Evolutionary conservation across 2,113 vertebrate species (phyloP).

Genomic region (Brachyistius frenatus): DNA sequence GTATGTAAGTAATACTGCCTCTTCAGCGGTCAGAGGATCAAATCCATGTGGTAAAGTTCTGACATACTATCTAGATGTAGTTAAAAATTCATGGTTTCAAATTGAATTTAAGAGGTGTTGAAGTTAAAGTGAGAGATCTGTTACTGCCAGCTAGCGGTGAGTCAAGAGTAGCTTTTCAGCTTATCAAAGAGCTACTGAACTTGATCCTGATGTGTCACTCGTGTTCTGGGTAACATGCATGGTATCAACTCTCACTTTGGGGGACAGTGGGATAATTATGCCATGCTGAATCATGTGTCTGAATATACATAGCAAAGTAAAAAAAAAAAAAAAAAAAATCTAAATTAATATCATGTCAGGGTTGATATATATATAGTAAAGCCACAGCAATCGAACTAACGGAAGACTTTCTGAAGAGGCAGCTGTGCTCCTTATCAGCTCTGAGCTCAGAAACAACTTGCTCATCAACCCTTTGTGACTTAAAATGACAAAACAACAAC

Average conservation of each 20-base stretch:
- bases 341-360: background rate
- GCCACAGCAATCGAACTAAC: background rate
- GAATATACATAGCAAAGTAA: background rate
- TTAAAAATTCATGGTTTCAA: conserved; percentile 75
- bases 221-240: conserved; percentile 53
- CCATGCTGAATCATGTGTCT: conserved; percentile 39
- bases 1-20: conserved; percentile 35
- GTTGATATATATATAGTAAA: background rate
- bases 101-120: conserved; percentile 66
- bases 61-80: conserved; percentile 65
- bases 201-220: conserved; percentile 73
- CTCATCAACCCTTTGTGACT: background rate
- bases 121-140: conserved; percentile 65
- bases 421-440: background rate
- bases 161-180: conserved; percentile 65
- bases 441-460: background rate
- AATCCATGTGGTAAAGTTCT: conserved; percentile 44
- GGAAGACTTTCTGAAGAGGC: background rate
- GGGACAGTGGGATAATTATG: conserved; percentile 18
- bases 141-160: conserved; percentile 67
- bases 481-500: conserved; percentile 1
- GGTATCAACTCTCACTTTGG: conserved; percentile 43
- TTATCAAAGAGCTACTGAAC: conserved; percentile 67
- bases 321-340: background rate
- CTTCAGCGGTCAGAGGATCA: conserved; percentile 35